Percentiles rank a stretch among this genome's conserved stretches.
Evolutionary conservation across 2,888 invertebrate genomes (phyloP).

Genomic region (Thecocarcelia acutangulata): DNA sequence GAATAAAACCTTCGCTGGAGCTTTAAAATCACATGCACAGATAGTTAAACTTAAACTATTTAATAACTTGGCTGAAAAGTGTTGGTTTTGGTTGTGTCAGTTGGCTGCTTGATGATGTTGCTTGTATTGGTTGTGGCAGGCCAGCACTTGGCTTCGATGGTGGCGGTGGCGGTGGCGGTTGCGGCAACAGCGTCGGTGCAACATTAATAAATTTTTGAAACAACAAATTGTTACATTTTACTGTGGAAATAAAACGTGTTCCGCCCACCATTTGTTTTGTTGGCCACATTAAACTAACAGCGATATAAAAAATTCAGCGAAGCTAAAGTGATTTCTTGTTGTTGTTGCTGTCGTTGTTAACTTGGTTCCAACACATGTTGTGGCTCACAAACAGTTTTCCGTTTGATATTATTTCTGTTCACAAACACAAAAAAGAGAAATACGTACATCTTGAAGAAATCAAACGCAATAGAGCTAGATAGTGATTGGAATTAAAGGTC

Average conservation of each 20-base stretch:
- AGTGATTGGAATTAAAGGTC: neutral
- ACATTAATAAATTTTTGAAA: slow-evolving; percentile 76
- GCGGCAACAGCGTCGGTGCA: slow-evolving; percentile 69
- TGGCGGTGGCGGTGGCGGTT: slow-evolving; percentile 65
- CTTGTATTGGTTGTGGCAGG: slow-evolving; percentile 28
- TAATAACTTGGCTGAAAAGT: slow-evolving; percentile 73
- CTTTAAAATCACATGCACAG: neutral
- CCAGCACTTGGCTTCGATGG: slow-evolving; percentile 19
- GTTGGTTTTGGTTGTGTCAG: slow-evolving; percentile 56
- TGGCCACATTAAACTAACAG: slow-evolving; percentile 44
- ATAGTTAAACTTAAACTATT: slow-evolving; percentile 46
- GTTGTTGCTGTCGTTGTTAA: slow-evolving; percentile 11
- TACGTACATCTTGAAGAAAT: slow-evolving; percentile 51
- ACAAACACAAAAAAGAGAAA: slow-evolving; percentile 34
- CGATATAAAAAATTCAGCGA: slow-evolving; percentile 26
- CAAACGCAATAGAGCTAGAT: slow-evolving; percentile 8
- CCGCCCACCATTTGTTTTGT: slow-evolving; percentile 68
- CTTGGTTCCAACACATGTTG: slow-evolving; percentile 55
- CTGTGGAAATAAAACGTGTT: slow-evolving; percentile 63
- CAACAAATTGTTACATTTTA: slow-evolving; percentile 79
- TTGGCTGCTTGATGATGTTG: slow-evolving; percentile 6
- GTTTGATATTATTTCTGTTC: slow-evolving; percentile 8
- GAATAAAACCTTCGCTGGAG: neutral
- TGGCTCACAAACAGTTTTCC: slow-evolving; percentile 24
- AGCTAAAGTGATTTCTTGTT: slow-evolving; percentile 11